Conservation (phyloP, 2,797 vertebrate genomes). For the Holocentrus rufus region DNA sequence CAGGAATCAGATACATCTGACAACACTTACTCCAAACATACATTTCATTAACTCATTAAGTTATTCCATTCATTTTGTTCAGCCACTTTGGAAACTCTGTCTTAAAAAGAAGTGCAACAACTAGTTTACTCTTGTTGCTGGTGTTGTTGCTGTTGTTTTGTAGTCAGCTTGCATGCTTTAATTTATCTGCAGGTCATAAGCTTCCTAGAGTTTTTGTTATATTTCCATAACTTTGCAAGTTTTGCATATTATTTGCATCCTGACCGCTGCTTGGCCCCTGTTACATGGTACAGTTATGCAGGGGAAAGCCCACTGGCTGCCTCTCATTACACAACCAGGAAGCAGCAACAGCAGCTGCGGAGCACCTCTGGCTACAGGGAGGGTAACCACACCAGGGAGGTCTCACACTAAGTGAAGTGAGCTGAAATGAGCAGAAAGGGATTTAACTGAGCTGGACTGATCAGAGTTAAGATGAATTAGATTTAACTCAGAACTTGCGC, state of each 20-base stretch:
- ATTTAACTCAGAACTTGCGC: too few species aligned
- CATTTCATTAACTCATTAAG: background rate
- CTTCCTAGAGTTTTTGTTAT: constrained; percentile 4
- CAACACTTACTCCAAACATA: background rate
- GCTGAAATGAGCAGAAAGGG: constrained; percentile 42
- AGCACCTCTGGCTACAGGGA: constrained; percentile 36
- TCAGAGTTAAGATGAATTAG: too few species aligned
- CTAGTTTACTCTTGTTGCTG: background rate
- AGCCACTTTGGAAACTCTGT: too few species aligned
- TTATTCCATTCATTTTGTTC: background rate
- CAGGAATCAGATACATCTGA: constrained; percentile 3
- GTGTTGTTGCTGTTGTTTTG: background rate
- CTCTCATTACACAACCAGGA: constrained; percentile 58
- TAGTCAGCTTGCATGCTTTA: background rate
- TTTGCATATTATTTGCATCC: constrained; percentile 68
- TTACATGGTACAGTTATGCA: constrained; percentile 29
- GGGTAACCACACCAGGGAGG: constrained; percentile 17
- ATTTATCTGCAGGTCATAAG: background rate
- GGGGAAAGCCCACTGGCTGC: constrained; percentile 61
- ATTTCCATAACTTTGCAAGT: constrained; percentile 62
- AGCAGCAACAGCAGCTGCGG: constrained; percentile 54
- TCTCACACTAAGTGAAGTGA: constrained; percentile 37
- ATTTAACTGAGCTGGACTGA: constrained; percentile 18
- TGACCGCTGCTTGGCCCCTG: constrained; percentile 23
- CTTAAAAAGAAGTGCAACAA: too few species aligned